Evolutionary conservation across 2,888 invertebrate genomes (phyloP).

Genomic region (Campoplex capitator): DNA sequence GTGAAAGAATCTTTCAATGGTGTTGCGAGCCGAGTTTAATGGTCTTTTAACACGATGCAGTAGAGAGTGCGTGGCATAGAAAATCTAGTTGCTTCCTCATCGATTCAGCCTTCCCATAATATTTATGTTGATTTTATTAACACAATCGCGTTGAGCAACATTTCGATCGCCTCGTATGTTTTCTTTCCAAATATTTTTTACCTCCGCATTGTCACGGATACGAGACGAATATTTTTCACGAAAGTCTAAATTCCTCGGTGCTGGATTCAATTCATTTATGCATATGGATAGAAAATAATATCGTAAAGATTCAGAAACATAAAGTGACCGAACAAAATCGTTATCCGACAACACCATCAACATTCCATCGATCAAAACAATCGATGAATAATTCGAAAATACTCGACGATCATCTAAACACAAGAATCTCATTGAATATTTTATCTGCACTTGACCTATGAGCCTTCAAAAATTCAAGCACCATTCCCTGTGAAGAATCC

Average conservation of each 20-base stretch:
- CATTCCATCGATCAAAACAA: not conserved
- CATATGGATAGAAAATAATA: not conserved
- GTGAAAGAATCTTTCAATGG: slow-evolving; percentile 49
- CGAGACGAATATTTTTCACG: slow-evolving; percentile 7
- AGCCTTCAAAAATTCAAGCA: not conserved
- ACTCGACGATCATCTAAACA: not conserved
- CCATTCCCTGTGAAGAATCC: not conserved
- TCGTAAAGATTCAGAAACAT: not conserved
- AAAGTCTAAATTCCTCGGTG: not conserved
- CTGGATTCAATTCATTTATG: not conserved
- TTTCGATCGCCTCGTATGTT: not conserved
- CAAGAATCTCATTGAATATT: not conserved
- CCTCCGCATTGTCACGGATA: not conserved
- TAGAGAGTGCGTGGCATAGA: not conserved
- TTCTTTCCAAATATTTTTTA: slow-evolving; percentile 21
- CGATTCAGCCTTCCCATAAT: slow-evolving; percentile 27
- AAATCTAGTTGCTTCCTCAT: slow-evolving; percentile 9
- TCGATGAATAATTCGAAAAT: not conserved
- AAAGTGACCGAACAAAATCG: no score
- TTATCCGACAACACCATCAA: not conserved
- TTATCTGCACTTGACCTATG: not conserved
- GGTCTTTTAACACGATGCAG: slow-evolving; percentile 28
- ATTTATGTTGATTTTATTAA: slow-evolving; percentile 47
- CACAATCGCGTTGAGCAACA: slow-evolving; percentile 9
- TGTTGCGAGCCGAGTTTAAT: slow-evolving; percentile 26